Evolutionary conservation across 2,113 vertebrate species (phyloP).

Genomic region (Barnardius zonarius): DNA sequence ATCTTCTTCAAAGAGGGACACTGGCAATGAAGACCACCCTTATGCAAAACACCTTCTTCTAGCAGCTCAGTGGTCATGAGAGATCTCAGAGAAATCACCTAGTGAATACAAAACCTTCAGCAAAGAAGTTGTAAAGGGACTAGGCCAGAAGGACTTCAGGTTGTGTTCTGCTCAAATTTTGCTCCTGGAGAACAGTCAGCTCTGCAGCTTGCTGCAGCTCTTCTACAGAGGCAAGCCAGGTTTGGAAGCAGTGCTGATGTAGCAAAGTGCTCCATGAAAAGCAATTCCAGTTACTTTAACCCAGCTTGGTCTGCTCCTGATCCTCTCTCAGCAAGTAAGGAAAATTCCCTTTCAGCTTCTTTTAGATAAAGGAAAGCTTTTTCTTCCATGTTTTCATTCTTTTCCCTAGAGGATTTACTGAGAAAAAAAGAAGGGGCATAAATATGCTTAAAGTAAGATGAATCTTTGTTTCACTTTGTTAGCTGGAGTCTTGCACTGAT

Average conservation of each 20-base stretch:
- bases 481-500: neutral
- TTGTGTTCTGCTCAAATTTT: neutral
- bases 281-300: neutral
- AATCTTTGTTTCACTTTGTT: neutral
- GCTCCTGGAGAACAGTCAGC: neutral
- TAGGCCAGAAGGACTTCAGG: neutral
- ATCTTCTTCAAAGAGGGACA: neutral
- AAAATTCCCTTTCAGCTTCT: neutral
- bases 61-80: neutral
- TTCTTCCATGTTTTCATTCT: neutral
- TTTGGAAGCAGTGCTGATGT: neutral
- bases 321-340: neutral
- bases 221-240: neutral
- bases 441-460: neutral
- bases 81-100: neutral
- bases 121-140: neutral
- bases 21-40: neutral
- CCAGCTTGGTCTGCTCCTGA: neutral
- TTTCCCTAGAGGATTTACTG: neutral
- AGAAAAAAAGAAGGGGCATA: neutral
- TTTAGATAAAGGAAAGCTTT: neutral
- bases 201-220: neutral
- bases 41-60: neutral
- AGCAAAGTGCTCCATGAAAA: neutral
- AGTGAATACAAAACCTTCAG: neutral